phyloP scores from a whole-genome alignment of 2,888 invertebrate genomes.

The Hedychridium roseum region DNA sequence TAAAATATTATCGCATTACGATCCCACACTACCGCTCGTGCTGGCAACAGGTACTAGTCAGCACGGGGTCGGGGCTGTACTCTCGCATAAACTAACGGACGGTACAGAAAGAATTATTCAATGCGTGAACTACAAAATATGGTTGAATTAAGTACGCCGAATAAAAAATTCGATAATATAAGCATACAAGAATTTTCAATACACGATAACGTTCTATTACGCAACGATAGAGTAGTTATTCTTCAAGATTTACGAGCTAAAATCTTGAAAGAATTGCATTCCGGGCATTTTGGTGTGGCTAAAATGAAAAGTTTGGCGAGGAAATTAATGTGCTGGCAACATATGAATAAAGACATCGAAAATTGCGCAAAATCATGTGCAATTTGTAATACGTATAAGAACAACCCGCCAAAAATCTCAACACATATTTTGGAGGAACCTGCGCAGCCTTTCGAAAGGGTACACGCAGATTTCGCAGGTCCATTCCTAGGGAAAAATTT shows the following conservation, averaged over 20 bases:
- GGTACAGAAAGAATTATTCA: too few relatives aligned
- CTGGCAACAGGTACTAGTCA: too few relatives aligned
- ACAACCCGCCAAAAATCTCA: neutral
- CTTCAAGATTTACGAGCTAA: neutral
- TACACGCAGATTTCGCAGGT: conserved; percentile 5
- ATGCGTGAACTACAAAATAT: too few relatives aligned
- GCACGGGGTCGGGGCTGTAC: too few relatives aligned
- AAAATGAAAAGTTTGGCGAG: conserved; percentile 1
- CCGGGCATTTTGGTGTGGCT: neutral
- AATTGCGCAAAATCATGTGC: conserved; percentile 1
- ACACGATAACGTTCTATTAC: neutral
- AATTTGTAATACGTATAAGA: conserved; percentile 1
- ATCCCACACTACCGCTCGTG: too few relatives aligned
- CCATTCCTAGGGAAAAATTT: neutral
- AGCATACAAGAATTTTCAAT: neutral
- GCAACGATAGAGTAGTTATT: neutral
- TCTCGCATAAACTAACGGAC: too few relatives aligned
- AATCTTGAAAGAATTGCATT: neutral
- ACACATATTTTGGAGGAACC: conserved; percentile 4
- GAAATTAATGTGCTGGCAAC: conserved; percentile 9
- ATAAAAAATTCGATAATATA: too few relatives aligned
- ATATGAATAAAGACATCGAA: conserved; percentile 10
- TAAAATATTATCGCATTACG: too few relatives aligned
- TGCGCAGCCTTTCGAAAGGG: conserved; percentile 1
- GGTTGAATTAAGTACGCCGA: too few relatives aligned